phyloP scores from a whole-genome alignment of 2,113 vertebrate genomes.

The Cervus canadensis region DNA sequence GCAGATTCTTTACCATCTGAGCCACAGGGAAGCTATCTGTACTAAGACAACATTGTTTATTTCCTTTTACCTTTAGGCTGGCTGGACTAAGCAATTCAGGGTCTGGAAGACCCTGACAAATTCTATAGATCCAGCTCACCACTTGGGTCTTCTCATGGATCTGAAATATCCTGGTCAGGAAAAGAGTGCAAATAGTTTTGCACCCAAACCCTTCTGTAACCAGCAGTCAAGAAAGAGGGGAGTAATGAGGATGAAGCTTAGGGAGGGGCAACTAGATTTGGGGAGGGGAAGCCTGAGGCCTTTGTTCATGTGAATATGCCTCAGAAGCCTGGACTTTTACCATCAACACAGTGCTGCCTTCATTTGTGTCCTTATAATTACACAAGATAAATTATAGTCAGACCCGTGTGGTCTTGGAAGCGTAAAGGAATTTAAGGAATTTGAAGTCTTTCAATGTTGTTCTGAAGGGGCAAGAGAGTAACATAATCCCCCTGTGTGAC shows the following conservation, averaged over 20 bases:
- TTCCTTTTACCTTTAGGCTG: background rate
- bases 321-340: background rate
- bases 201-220: background rate
- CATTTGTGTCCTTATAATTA: background rate
- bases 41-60: background rate
- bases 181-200: background rate
- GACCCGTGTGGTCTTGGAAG: background rate
- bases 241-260: background rate
- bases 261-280: background rate
- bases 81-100: background rate
- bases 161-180: background rate
- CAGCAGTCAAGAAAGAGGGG: background rate
- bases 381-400: background rate
- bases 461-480: background rate
- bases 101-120: background rate
- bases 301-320: background rate
- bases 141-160: background rate
- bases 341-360: background rate
- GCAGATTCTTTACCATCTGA: background rate
- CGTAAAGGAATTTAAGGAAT: background rate
- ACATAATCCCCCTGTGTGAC: background rate
- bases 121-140: background rate
- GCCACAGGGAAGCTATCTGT: background rate
- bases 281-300: fast-evolving
- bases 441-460: background rate